Base-by-base conservation (phyloP, 1,140 invertebrate genomes). In the Campoletis sonorensis region DNA sequence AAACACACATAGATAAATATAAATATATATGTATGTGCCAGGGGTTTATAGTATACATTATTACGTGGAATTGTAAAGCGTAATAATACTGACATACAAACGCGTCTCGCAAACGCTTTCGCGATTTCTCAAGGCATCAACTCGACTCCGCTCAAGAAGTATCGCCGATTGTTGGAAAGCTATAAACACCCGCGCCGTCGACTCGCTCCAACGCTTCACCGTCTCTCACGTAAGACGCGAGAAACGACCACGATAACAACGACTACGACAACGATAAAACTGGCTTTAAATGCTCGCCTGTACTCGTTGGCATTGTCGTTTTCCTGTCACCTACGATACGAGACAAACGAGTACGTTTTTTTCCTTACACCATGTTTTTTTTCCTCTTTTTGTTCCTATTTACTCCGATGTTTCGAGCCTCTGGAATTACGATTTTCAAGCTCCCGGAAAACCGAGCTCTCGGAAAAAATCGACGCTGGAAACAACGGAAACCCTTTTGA, bases 151-250 rank as follows among this genome's bases (percentile, higher is more conserved):
- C 49, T 27, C 72, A 54, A 45, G 49, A 51, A 26, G 37, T 75
- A 37, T 75, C 27, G 72, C 72, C 21, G 72, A 75, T 75, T 75
- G 49, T 58, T 49, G 49, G 72, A 75, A 75, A 23, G 72, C 49
- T 75, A 58, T 64, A 64, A 75, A 51, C 72, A 75, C 72, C 49
- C 72, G 72, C 72, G 26, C 61, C 21, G 61, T 26, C 61, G 61
- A 51, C 27, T 75, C 45, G 49, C 49, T 75, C 49, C 7, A 75
- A 51, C 72, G 72, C 49, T 58, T 58, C 45, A 58, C 72, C 23
- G 21, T 58, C 49, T 15, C 15, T 27, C 61, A 58, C 21, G 18
- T 54, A 21, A n/a, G 51, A 54, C 51, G 51, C 16, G 3, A 54
- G 51, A 54, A 54, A 54, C 51, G 51, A 11, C 51, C 4, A 54